Percentiles rank a stretch among this genome's conserved stretches.
These are phyloP conservation scores for Rhineura floridana DNA, from an alignment of 2,113 vertebrate genomes.

Conservation along the genomic window DNA sequence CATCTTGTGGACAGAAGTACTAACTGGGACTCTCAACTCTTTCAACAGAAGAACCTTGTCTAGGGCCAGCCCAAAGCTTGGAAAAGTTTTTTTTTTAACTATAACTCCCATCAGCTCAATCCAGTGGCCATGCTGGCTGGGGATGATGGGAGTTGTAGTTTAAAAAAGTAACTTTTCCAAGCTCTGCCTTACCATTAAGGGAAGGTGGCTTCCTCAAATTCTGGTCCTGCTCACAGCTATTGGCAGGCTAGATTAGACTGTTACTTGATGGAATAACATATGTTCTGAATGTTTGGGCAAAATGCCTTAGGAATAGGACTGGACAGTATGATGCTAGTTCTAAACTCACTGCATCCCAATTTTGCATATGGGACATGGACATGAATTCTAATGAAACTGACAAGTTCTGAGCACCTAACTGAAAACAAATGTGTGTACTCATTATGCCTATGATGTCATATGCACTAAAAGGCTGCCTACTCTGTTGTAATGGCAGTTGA, in stretches of 20 bases:
- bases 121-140: too few species aligned
- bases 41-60: not conserved
- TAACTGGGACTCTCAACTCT: not conserved
- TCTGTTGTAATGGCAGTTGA: not conserved
- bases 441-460: not conserved
- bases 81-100: too few species aligned
- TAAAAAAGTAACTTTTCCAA: too few species aligned
- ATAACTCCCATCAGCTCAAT: too few species aligned
- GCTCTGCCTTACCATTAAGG: too few species aligned
- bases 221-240: not conserved
- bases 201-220: too few species aligned
- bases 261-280: not conserved
- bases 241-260: not conserved
- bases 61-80: too few species aligned
- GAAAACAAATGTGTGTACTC: not conserved
- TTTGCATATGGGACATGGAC: too few species aligned
- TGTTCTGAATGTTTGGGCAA: not conserved
- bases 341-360: not conserved
- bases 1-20: conserved; percentile 68
- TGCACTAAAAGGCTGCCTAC: not conserved
- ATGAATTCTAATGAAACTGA: not conserved
- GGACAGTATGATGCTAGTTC: not conserved
- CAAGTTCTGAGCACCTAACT: not conserved
- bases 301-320: not conserved
- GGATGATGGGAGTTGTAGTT: too few species aligned